These are phyloP conservation scores for Drosophila micromelanica DNA, from an alignment of 1,140 invertebrate genomes.

Conservation along the genomic window DNA sequence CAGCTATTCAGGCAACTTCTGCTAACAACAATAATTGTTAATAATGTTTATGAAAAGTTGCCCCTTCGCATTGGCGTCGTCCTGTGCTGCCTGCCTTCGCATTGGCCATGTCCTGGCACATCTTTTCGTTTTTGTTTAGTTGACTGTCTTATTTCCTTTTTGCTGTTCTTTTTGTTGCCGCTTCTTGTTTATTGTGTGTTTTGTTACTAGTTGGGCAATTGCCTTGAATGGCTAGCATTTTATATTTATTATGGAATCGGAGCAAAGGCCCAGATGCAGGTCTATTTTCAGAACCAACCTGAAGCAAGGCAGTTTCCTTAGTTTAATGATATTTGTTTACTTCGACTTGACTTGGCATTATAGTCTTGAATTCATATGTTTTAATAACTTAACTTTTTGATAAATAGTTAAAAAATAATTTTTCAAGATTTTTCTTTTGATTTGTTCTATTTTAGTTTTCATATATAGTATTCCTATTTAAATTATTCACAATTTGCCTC, in stretches of 20 bases:
- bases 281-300: neutral
- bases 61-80: slow-evolving; percentile 37
- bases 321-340: slow-evolving; percentile 79
- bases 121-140: slow-evolving; percentile 75
- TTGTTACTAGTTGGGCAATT: slow-evolving; percentile 67
- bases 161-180: slow-evolving; percentile 26
- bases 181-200: slow-evolving; percentile 19
- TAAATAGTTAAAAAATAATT: too few relatives aligned
- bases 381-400: too few relatives aligned
- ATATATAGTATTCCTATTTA: too few relatives aligned
- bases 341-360: slow-evolving; percentile 48
- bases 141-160: slow-evolving; percentile 56
- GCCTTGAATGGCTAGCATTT: slow-evolving; percentile 64
- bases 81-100: slow-evolving; percentile 26
- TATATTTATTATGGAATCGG: slow-evolving; percentile 33
- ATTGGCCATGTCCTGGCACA: slow-evolving; percentile 64
- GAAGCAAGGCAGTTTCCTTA: slow-evolving; percentile 49
- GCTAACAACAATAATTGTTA: slow-evolving; percentile 83
- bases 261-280: slow-evolving; percentile 16
- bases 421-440: too few relatives aligned
- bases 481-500: too few relatives aligned
- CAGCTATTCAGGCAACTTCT: slow-evolving; percentile 63
- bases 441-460: too few relatives aligned
- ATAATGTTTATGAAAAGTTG: slow-evolving; percentile 82
- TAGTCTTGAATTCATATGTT: slow-evolving; percentile 9